Conservation (phyloP, 2,113 vertebrate genomes). For the Sylvia atricapilla region DNA sequence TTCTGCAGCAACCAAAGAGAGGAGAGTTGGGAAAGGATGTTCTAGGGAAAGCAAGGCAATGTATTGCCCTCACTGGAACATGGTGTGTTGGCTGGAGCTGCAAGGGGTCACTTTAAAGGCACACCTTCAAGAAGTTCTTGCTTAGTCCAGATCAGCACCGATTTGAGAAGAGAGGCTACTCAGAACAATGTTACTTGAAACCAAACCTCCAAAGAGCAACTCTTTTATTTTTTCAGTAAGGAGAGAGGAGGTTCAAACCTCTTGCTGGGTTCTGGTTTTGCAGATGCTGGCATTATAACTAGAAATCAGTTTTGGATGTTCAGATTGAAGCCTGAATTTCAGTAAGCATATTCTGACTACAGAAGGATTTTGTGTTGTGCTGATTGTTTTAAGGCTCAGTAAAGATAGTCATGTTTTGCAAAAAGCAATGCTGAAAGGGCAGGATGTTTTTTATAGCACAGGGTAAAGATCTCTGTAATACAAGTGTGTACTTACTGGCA, state of each 20-base stretch:
- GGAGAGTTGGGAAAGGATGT: neutral
- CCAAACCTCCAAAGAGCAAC: neutral
- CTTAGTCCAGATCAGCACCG: neutral
- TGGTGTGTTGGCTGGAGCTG: neutral
- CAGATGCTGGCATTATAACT: neutral
- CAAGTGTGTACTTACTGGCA: rapidly evolving
- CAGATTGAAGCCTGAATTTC: neutral
- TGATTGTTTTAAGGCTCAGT: neutral
- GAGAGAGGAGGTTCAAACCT: neutral
- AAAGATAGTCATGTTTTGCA: neutral
- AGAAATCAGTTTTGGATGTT: neutral
- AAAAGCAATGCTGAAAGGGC: neutral
- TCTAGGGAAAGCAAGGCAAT: neutral
- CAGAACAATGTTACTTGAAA: neutral
- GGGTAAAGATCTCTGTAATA: neutral
- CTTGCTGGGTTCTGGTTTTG: neutral
- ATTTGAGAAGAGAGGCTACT: neutral
- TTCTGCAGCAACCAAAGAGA: neutral
- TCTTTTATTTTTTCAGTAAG: neutral
- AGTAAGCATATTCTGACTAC: neutral
- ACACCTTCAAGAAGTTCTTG: neutral
- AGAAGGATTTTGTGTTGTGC: neutral
- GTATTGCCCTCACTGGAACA: neutral
- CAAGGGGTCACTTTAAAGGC: neutral
- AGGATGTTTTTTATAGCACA: neutral